Evolutionary conservation across 2,888 invertebrate species (phyloP), one percentile per base, ranked within the genome.

Genomic region (Folsomia manolachei): DNA sequence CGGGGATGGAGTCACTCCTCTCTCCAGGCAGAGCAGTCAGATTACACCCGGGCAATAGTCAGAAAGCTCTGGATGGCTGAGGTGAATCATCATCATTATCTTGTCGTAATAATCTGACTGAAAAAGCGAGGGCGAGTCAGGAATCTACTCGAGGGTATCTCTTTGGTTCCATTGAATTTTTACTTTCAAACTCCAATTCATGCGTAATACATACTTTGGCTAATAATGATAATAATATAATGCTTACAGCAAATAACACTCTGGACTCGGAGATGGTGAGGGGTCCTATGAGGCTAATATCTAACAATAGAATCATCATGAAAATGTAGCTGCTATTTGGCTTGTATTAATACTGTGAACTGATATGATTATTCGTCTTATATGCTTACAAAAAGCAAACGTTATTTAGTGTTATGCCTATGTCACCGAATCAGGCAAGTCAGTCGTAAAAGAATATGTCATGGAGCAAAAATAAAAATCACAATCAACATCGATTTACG

Each of bases 31-130:
- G 18, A 27, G 63, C 14, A n/a, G n/a, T n/a, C n/a, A n/a, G n/a
- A n/a, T n/a, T n/a, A n/a, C n/a, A n/a, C n/a, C n/a, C n/a, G n/a
- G n/a, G n/a, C n/a, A n/a, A n/a, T n/a, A n/a, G n/a, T n/a, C n/a
- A n/a, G n/a, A 56, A 51, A 26, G 27, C 64, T 27, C 64, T 56
- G 70, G 69, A 61, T 63, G 72, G 70, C 72, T 72, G 75, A 78
- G 78, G 80, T 80, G 80, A 80, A 80, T 80, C 80, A 80, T 80
- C 80, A 80, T 80, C 80, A 80, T 80, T 80, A 80, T 80, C 77
- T 75, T 79, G 78, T 80, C 78, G 78, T 80, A 78, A 80, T 79
- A 77, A 77, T 77, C 77, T 77, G 64, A 64, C 25, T 11, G 26
- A 11, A 19, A 2, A 14, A 27, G 39, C 39, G 4, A 14, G 39